phyloP scores from a whole-genome alignment of 2,113 vertebrate genomes.

The Eolophus roseicapilla region DNA sequence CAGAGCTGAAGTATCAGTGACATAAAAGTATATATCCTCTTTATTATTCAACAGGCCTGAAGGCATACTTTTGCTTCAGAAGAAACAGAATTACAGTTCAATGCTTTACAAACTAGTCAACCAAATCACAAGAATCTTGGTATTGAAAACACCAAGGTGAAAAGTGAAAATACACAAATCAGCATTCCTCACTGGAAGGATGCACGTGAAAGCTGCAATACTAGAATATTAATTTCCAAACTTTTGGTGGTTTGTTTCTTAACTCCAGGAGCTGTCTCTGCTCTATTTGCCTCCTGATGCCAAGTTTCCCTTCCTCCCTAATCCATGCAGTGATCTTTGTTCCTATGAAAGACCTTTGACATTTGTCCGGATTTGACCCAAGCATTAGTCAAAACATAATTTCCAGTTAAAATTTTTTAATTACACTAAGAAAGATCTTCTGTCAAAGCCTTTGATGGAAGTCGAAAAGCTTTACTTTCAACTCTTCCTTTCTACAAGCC shows the following conservation, averaged over 20 bases:
- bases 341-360: neutral
- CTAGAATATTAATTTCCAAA: neutral
- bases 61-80: neutral
- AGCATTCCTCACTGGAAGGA: neutral
- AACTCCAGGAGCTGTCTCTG: neutral
- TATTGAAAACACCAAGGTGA: neutral
- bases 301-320: neutral
- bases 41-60: neutral
- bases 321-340: neutral
- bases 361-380: neutral
- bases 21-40: neutral
- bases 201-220: neutral
- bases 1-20: neutral
- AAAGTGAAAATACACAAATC: neutral
- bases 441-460: conserved; percentile 11
- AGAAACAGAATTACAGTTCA: neutral
- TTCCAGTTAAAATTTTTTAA: neutral
- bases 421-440: neutral
- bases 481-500: neutral
- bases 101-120: neutral
- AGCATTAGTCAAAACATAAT: neutral
- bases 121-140: neutral
- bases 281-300: neutral
- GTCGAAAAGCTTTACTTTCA: neutral
- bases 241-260: neutral